Conservation (phyloP, 2,797 vertebrate species). For the Enteromius trimaculatus region DNA sequence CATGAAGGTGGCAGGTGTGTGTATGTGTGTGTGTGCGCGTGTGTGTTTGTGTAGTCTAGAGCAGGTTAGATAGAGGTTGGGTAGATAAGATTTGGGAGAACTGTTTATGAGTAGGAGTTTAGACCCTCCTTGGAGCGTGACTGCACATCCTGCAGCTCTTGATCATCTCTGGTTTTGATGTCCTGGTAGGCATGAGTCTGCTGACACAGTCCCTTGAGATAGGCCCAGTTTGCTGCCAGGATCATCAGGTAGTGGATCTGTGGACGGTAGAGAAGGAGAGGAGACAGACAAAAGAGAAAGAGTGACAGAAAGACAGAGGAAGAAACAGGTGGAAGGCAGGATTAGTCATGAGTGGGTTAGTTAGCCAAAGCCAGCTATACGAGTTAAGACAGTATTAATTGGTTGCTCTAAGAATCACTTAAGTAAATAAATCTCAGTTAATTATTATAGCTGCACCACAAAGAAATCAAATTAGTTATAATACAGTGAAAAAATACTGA, state of each 20-base stretch:
- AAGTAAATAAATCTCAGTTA: conserved; percentile 7
- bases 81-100: conserved; percentile 59
- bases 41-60: conserved; percentile 42
- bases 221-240: conserved; percentile 98
- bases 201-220: conserved; percentile 96
- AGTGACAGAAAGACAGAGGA: conserved; percentile 84
- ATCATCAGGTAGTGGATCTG: conserved; percentile 99
- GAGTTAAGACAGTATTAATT: conserved; percentile 72
- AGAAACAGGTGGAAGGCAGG: conserved; percentile 73
- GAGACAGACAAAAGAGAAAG: conserved; percentile 83
- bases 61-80: conserved; percentile 57
- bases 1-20: conserved; percentile 61
- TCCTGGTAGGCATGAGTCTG: conserved; percentile 98
- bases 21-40: conserved; percentile 69
- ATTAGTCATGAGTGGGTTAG: conserved; percentile 87
- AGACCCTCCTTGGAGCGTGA: conserved; percentile 98
- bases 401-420: background rate
- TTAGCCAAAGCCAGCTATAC: conserved; percentile 82
- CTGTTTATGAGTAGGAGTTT: conserved; percentile 97
- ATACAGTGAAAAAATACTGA: background rate
- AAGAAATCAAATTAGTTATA: conserved; percentile 23
- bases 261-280: conserved; percentile 83
- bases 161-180: conserved; percentile 99
- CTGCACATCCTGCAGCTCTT: conserved; percentile 96
- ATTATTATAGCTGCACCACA: conserved; percentile 17